Percentiles rank a stretch among this genome's conserved stretches.
These are phyloP conservation scores for Incurvaria masculella DNA, from an alignment of 2,888 invertebrate species.

Conservation along the genomic window DNA sequence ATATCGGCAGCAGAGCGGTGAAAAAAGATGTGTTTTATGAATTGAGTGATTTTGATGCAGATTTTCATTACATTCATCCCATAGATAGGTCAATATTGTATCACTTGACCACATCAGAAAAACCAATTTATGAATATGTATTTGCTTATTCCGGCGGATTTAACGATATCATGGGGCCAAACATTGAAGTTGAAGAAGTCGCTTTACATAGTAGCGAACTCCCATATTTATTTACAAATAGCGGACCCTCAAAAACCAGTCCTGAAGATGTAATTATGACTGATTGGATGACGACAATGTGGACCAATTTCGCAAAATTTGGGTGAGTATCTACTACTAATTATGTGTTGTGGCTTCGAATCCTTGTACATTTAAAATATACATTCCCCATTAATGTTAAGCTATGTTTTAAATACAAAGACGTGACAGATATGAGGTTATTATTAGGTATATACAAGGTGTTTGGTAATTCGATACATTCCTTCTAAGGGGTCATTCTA, in stretches of 20 bases:
- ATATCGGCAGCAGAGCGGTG: slow-evolving; percentile 26
- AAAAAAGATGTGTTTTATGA: slow-evolving; percentile 17
- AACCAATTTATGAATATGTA: slow-evolving; percentile 27
- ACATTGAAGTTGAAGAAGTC: slow-evolving; percentile 18
- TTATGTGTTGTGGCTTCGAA: too few species aligned
- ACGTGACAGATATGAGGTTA: too few species aligned
- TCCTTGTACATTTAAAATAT: too few species aligned
- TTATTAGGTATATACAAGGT: too few species aligned
- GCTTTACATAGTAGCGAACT: slow-evolving; percentile 31
- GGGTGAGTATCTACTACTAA: too few species aligned
- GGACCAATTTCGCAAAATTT: slow-evolving; percentile 39
- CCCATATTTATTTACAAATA: slow-evolving; percentile 31
- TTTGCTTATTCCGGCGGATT: slow-evolving; percentile 29
- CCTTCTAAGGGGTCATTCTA: too few species aligned
- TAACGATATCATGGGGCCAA: slow-evolving; percentile 17
- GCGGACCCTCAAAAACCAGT: slow-evolving; percentile 5
- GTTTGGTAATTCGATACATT: too few species aligned
- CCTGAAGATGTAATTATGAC: slow-evolving; percentile 26
- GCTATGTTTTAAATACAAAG: too few species aligned
- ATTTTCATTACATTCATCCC: slow-evolving; percentile 26
- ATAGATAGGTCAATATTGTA: slow-evolving; percentile 23
- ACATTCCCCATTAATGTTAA: too few species aligned
- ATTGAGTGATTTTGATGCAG: slow-evolving; percentile 26
- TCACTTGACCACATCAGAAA: slow-evolving; percentile 21
- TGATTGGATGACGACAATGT: slow-evolving; percentile 32